phyloP scores from a whole-genome alignment of 2,113 vertebrate species.

The Fukomys damarensis region DNA sequence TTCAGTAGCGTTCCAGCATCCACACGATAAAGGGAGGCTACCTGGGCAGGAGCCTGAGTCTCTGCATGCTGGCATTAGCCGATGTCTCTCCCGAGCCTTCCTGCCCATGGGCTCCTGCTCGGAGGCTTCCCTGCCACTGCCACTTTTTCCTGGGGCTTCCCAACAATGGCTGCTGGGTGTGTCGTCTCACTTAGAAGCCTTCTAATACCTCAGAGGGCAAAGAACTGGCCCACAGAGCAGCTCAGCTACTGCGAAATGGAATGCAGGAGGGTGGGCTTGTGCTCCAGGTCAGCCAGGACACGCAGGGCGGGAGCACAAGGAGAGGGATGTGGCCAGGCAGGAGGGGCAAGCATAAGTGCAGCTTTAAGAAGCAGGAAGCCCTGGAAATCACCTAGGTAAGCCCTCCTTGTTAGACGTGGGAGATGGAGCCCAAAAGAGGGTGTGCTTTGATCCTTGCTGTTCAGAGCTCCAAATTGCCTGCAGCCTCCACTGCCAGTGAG shows the following conservation, averaged over 20 bases:
- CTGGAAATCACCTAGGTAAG: background rate
- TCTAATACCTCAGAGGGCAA: background rate
- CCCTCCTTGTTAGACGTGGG: background rate
- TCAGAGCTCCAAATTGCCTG: background rate
- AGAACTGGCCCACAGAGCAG: background rate
- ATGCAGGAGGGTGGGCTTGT: background rate
- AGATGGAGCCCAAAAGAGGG: background rate
- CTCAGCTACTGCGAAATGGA: background rate
- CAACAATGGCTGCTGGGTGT: background rate
- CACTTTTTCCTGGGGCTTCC: background rate
- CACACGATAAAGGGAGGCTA: background rate
- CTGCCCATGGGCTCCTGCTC: background rate
- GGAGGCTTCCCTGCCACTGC: background rate
- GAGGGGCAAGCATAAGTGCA: fast-evolving
- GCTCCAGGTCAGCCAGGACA: background rate
- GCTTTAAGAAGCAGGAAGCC: no score
- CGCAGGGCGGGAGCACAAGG: no score
- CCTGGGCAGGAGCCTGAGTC: fast-evolving
- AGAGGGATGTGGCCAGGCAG: background rate
- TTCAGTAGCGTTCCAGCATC: background rate
- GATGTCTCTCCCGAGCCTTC: background rate
- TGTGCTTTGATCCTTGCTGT: background rate
- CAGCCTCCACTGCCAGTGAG: background rate
- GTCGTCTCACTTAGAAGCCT: background rate
- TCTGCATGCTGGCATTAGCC: background rate